These are phyloP conservation scores for Vidua macroura DNA, from an alignment of 2,113 vertebrate species.

Conservation along the genomic window DNA sequence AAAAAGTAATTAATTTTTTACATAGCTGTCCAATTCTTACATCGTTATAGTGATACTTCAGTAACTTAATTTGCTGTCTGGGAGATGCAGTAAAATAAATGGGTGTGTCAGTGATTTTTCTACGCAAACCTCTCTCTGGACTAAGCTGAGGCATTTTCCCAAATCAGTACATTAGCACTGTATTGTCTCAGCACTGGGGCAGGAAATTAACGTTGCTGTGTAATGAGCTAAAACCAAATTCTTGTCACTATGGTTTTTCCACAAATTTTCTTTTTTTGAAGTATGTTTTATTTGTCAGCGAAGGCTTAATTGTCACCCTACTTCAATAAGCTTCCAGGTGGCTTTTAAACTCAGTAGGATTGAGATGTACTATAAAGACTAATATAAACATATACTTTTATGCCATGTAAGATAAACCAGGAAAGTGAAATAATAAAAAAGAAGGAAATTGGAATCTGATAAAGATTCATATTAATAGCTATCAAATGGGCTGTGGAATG, in stretches of 20 bases:
- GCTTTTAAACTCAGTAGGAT: neutral
- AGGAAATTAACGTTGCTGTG: conserved; percentile 24
- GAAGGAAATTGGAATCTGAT: neutral
- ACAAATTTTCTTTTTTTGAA: neutral
- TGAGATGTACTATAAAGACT: neutral
- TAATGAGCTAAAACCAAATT: conserved; percentile 4
- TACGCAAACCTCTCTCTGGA: neutral
- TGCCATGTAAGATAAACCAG: neutral
- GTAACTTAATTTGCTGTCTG: neutral
- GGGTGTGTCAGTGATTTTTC: conserved; percentile 1
- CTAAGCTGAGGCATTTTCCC: neutral
- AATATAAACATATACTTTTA: neutral
- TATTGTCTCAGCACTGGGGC: conserved; percentile 13
- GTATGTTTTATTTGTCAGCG: neutral
- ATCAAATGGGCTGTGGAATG: neutral
- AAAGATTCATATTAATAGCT: neutral
- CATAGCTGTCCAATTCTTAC: neutral
- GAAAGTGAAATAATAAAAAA: neutral
- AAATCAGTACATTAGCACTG: neutral
- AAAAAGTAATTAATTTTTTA: neutral
- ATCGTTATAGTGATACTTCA: neutral
- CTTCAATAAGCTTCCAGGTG: neutral
- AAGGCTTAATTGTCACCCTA: neutral
- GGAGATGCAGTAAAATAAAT: neutral
- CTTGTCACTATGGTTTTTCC: neutral